Percentiles rank a stretch among this genome's conserved stretches.
phyloP scores from a whole-genome alignment of 2,113 vertebrate species.

The Forbesichthys papilliferus region DNA sequence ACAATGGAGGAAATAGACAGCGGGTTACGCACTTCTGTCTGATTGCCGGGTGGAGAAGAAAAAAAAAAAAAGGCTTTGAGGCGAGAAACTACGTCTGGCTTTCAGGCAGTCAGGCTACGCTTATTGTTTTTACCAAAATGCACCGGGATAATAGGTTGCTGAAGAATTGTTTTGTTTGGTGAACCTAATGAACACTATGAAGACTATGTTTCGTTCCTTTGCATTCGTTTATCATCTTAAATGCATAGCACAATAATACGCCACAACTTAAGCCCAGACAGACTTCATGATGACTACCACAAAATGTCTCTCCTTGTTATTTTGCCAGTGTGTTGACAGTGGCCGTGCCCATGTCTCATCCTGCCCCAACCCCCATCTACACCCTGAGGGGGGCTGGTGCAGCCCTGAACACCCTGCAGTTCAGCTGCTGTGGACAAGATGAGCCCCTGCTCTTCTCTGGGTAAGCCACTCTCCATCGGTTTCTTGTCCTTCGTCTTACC shows the following conservation, averaged over 20 bases:
- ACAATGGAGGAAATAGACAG: conserved; percentile 55
- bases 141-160: conserved; percentile 12
- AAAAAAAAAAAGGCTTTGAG: conserved; percentile 13
- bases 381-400: conserved; percentile 85
- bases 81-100: conserved; percentile 17
- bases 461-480: conserved; percentile 68
- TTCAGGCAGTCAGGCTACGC: background rate
- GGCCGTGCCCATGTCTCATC: conserved; percentile 67
- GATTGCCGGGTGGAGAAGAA: conserved; percentile 24
- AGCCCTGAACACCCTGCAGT: conserved; percentile 84
- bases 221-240: background rate
- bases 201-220: background rate
- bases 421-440: conserved; percentile 67
- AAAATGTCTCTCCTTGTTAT: too few relatives aligned
- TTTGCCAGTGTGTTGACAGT: background rate
- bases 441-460: conserved; percentile 86
- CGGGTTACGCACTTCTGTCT: conserved; percentile 35
- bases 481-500: too few relatives aligned
- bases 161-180: background rate
- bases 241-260: background rate
- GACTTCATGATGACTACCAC: too few relatives aligned
- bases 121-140: conserved; percentile 34
- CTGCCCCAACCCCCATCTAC: conserved; percentile 83
- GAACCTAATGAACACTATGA: background rate
- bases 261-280: too few relatives aligned